Base-by-base conservation (phyloP, 1,140 invertebrate species). In the Tetramorium simillimum region DNA sequence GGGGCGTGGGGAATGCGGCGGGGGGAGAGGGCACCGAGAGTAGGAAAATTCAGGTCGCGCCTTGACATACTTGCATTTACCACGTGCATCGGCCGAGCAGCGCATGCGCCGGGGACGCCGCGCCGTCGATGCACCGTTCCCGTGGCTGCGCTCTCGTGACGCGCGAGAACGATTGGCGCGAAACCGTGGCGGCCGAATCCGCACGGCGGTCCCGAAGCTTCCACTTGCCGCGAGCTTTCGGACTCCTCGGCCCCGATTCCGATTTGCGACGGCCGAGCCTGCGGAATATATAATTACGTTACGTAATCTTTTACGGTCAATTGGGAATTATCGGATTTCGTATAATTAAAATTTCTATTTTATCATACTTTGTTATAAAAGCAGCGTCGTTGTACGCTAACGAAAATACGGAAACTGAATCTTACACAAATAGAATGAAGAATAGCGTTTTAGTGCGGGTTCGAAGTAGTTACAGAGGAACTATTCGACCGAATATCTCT, bases 31-130 rank as follows among this genome's bases (percentile, higher is more conserved):
- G 91, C 67, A 90, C 69, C 75, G 91, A 93, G 94, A 95, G 93
- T 94, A 95, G 94, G 95, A 95, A 95, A 95, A 95, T 95, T 95
- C 95, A 95, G 95, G 95, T 95, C 95, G 94, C 94, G 95, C 95
- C 95, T 95, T 95, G 95, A 95, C 95, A 95, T 92, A 95, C 94
- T 95, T 95, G 94, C 93, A 94, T 94, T 95, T 93, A 95, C 94
- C 95, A 95, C 95, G 95, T 95, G 94, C 94, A 95, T 94, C 93
- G 91, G 90, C 84, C 90, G 86, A 87, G 81, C 90, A 81, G 92
- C 93, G 93, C 94, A 94, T 93, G 93, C 94, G 93, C 91, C 73
- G 84, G 12, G 65, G 67, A 86, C 65, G 69, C 82, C 53, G 86
- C 86, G 86, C 51, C 67, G 70, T 76, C 86, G 80, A 81, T 91